Base-by-base conservation (phyloP, 2,113 vertebrate species). In the Athene noctua region DNA sequence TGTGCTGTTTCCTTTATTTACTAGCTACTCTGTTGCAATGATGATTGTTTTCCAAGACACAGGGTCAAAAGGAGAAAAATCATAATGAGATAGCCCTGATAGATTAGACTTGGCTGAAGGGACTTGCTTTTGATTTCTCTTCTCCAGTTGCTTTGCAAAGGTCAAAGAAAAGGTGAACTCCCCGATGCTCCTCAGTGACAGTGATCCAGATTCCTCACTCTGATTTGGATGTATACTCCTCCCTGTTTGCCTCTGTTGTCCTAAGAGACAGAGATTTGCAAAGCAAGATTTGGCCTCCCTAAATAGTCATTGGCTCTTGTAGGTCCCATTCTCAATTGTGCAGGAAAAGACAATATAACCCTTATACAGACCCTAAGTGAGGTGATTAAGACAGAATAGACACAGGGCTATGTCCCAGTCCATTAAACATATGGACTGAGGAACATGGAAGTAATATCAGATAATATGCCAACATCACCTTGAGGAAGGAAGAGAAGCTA, bases 401-500 rank as follows among this genome's bases (percentile, higher is more conserved):
- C 22, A n/a, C 30, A 77, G 30, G 10, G 5, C 7, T 34, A 1
- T 13, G 6, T 47, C 19, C 27, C 27, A n/a, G 18, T 3, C 18
- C 46, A 54, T 40, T 13, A 75, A 71, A 67, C 3, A 36, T 16
- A n/a, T 0, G 0, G 7, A 40, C 17, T 74, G 67, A 78, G 34
- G 75, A 13, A 6, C 17, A 23, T 5, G 21, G 26, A 29, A 49
- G 16, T 25, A 9, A 40, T 59, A 29, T 36, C 77, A 23, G 9
- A 38, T 9, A 83, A 57, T 16, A 42, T 5, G 6, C 6, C 13
- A 61, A 3, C 11, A 58, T 16, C 65, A 52, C 26, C 9, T 1
- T 52, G 13, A 44, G 15, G 23, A 66, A 62, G 14, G 15, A 62
- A 58, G 15, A 54, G 10, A 38, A 79, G 8, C 2, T 62, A n/a